Conservation (phyloP, 1,140 invertebrate genomes). For the Caenorhabditis inopinata region DNA sequence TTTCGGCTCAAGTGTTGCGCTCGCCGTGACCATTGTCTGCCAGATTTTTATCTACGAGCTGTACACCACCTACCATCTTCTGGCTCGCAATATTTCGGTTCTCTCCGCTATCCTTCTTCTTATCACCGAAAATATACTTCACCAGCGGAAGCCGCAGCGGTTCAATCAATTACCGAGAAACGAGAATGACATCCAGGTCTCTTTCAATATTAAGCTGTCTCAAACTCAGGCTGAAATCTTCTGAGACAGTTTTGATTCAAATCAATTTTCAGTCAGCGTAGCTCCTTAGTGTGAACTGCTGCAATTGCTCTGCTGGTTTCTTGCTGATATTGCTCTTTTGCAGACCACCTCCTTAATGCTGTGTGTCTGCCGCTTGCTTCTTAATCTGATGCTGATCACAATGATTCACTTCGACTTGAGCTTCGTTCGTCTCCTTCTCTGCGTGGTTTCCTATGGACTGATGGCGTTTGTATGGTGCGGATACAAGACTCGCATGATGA, state of each 20-base stretch:
- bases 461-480: background rate
- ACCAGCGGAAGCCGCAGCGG: background rate
- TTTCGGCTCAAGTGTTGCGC: background rate
- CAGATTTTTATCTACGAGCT: background rate
- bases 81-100: background rate
- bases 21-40: background rate
- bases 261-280: too few relatives aligned
- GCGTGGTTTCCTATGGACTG: background rate
- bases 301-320: too few relatives aligned
- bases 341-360: background rate
- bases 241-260: too few relatives aligned
- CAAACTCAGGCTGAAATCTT: too few relatives aligned
- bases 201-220: too few relatives aligned
- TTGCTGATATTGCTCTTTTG: background rate
- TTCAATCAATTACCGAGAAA: background rate
- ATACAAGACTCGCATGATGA: slow-evolving; percentile 19
- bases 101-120: background rate
- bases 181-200: background rate
- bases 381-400: background rate
- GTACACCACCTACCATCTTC: background rate
- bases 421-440: background rate
- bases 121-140: slow-evolving; percentile 7
- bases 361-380: background rate
- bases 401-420: slow-evolving; percentile 20
- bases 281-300: too few relatives aligned